A percentile compares a stretch with the other conserved stretches of the same genome.
phyloP scores from a whole-genome alignment of 2,888 invertebrate genomes.

The Yponomeuta malinellus region DNA sequence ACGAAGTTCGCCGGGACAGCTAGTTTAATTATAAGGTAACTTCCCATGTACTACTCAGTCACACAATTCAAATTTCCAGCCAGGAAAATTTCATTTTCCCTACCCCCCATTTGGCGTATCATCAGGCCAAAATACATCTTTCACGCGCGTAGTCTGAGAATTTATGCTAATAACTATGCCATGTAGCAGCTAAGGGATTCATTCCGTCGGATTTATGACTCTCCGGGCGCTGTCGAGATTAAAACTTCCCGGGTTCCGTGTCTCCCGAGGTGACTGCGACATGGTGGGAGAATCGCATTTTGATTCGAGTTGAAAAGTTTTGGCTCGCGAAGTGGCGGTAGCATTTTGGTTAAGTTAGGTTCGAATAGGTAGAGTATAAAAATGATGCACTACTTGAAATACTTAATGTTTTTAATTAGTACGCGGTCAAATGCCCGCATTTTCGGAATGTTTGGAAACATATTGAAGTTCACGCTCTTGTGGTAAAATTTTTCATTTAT shows the following conservation, averaged over 20 bases:
- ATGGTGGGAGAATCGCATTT: conserved; percentile 11
- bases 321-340: neutral
- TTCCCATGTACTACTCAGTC: neutral
- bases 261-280: conserved; percentile 8
- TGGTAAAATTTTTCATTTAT: too few relatives aligned
- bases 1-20: too few relatives aligned
- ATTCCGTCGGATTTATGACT: conserved; percentile 29
- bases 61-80: neutral
- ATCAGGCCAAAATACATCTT: conserved; percentile 1
- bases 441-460: too few relatives aligned
- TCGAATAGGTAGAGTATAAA: neutral
- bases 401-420: too few relatives aligned
- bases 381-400: too few relatives aligned
- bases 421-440: too few relatives aligned
- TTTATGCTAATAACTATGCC: conserved; percentile 29
- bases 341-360: neutral
- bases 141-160: conserved; percentile 18
- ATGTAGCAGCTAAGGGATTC: conserved; percentile 26
- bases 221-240: conserved; percentile 29
- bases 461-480: too few relatives aligned
- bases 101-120: neutral
- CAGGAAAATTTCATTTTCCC: neutral
- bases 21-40: neutral
- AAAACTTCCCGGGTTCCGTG: conserved; percentile 25
- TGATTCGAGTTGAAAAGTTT: conserved; percentile 8